phyloP scores from a whole-genome alignment of 2,797 vertebrate species.

The Etheostoma nigrum region DNA sequence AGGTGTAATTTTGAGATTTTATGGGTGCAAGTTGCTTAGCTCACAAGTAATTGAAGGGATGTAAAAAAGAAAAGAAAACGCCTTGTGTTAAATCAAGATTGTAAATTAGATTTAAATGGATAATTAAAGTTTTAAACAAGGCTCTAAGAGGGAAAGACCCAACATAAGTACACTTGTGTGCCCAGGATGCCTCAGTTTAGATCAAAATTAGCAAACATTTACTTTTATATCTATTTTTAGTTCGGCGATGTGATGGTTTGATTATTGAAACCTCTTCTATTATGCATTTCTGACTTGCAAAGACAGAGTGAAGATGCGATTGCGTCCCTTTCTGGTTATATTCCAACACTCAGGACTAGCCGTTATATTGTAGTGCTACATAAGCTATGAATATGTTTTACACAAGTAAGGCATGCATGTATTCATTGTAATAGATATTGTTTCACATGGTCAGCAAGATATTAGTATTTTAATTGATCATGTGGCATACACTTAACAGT shows the following conservation, averaged over 20 bases:
- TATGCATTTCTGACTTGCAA: background rate
- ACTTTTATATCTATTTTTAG: constrained; percentile 10
- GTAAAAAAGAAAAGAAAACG: constrained; percentile 2
- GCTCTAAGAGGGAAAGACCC: constrained; percentile 1
- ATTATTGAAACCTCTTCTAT: background rate
- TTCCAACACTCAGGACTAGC: background rate
- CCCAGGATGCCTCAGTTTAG: background rate
- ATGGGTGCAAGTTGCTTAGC: constrained; percentile 4
- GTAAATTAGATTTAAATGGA: constrained; percentile 47
- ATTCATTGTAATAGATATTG: background rate
- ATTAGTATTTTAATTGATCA: background rate
- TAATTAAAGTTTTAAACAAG: constrained; percentile 57
- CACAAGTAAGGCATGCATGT: background rate
- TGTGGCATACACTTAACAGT: constrained; percentile 24
- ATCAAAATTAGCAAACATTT: constrained; percentile 6
- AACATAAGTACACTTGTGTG: constrained; percentile 15
- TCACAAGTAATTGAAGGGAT: constrained; percentile 34
- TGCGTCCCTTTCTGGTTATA: too few relatives aligned
- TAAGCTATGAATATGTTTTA: background rate
- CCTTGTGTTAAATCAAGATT: constrained; percentile 35
- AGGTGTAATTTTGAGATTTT: constrained; percentile 2
- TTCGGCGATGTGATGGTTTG: background rate
- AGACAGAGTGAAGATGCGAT: background rate
- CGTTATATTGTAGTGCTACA: too few relatives aligned
- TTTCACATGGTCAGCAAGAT: background rate